These are phyloP conservation scores for Thera obeliscata DNA, from an alignment of 2,888 invertebrate genomes.

Conservation along the genomic window DNA sequence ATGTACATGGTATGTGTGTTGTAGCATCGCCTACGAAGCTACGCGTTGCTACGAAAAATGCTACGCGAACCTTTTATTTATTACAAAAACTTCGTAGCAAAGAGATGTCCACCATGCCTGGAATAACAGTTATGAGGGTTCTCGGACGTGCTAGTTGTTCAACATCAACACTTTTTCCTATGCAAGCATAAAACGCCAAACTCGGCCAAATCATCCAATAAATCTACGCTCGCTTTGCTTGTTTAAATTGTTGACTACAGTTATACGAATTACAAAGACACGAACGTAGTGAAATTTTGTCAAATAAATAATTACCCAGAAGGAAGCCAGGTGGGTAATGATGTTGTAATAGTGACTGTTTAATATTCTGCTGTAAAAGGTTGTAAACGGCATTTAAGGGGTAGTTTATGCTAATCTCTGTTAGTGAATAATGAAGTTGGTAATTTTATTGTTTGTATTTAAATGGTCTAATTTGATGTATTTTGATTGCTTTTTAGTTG, in stretches of 20 bases:
- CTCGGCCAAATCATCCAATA: not conserved
- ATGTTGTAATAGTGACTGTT: conserved; percentile 26
- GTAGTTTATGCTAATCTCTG: conserved; percentile 27
- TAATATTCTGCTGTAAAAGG: conserved; percentile 11
- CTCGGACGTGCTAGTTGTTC: too few relatives aligned
- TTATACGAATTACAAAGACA: conserved; percentile 9
- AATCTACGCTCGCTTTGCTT: not conserved
- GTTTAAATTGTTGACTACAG: not conserved
- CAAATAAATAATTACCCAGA: conserved; percentile 11
- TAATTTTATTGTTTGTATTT: conserved; percentile 27
- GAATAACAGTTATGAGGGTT: too few relatives aligned
- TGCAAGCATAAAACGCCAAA: too few relatives aligned
- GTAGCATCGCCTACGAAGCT: not conserved
- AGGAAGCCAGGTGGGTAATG: conserved; percentile 16
- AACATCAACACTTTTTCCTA: too few relatives aligned
- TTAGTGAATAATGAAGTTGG: conserved; percentile 25
- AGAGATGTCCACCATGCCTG: too few relatives aligned
- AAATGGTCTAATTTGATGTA: conserved; percentile 20
- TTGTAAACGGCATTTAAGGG: conserved; percentile 21
- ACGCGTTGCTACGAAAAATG: conserved; percentile 8
- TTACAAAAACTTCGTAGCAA: too few relatives aligned
- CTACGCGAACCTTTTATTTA: too few relatives aligned
- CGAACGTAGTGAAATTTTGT: conserved; percentile 11
- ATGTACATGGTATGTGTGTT: not conserved
- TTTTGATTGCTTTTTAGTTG: conserved; percentile 14